A percentile compares a stretch with the other conserved stretches of the same genome.
phyloP scores from a whole-genome alignment of 2,888 invertebrate genomes.

The Salpingus planirostris region DNA sequence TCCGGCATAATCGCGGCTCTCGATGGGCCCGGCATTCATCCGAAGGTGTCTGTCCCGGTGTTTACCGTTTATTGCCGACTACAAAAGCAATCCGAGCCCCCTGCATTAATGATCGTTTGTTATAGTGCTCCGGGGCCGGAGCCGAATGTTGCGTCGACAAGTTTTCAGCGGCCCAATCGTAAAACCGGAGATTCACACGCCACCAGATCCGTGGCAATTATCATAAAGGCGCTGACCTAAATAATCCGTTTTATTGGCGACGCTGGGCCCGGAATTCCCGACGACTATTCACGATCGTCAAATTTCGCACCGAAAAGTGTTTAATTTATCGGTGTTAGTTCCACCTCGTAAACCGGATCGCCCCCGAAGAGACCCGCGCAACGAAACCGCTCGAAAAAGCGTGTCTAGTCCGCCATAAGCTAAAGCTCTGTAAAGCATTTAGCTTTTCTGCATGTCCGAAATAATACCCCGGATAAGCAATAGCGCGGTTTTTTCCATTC shows the following conservation, averaged over 20 bases:
- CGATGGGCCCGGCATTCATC: conserved; percentile 8
- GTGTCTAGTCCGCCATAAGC: too few relatives aligned
- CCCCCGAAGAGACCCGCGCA: too few relatives aligned
- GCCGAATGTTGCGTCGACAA: conserved; percentile 6
- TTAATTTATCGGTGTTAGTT: conserved; percentile 10
- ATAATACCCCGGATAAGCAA: too few relatives aligned
- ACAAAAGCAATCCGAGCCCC: conserved; percentile 9
- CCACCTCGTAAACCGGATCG: conserved; percentile 8
- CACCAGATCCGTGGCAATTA: conserved; percentile 9
- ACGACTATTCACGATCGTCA: conserved; percentile 8
- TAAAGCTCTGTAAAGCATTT: too few relatives aligned
- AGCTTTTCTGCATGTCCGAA: too few relatives aligned
- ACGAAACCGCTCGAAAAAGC: too few relatives aligned
- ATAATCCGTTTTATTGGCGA: conserved; percentile 11
- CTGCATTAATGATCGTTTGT: conserved; percentile 11
- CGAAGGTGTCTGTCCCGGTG: conserved; percentile 6
- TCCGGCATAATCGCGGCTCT: conserved; percentile 7
- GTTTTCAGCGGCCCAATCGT: conserved; percentile 7
- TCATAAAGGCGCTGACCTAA: conserved; percentile 13
- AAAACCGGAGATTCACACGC: conserved; percentile 4
- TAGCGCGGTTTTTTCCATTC: too few relatives aligned
- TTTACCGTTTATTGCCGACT: conserved; percentile 11
- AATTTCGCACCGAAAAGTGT: conserved; percentile 7
- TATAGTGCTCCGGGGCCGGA: conserved; percentile 5
- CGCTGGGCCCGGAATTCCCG: conserved; percentile 6